Conservation (phyloP, 2,888 invertebrate genomes). For the Thymelicus acteon region DNA sequence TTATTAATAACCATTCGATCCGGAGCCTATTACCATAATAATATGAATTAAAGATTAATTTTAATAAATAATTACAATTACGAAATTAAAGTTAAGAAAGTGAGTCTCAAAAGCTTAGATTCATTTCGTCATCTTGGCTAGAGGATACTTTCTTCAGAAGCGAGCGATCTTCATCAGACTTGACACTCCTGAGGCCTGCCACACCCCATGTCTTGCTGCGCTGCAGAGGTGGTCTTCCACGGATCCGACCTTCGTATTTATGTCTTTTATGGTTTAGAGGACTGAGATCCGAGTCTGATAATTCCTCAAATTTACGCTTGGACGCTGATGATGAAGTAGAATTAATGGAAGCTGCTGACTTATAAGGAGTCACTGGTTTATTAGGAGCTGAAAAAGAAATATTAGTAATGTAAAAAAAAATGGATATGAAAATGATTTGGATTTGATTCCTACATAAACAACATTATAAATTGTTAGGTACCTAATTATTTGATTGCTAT, state of each 20-base stretch:
- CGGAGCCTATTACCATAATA: too few species aligned
- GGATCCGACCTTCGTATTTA: slow-evolving; percentile 71
- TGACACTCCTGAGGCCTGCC: slow-evolving; percentile 56
- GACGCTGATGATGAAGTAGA: slow-evolving; percentile 65
- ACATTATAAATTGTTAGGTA: too few species aligned
- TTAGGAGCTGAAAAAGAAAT: slow-evolving; percentile 29
- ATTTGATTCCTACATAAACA: too few species aligned
- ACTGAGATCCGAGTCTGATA: slow-evolving; percentile 65
- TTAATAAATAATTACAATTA: too few species aligned
- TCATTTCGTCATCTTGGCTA: slow-evolving; percentile 58
- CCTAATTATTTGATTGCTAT: too few species aligned
- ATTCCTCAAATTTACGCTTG: slow-evolving; percentile 68
- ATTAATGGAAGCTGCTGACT: slow-evolving; percentile 53
- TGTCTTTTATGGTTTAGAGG: slow-evolving; percentile 75
- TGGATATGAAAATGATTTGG: too few species aligned
- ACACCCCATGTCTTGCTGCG: slow-evolving; percentile 58
- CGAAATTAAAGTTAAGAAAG: too few species aligned
- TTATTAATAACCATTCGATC: too few species aligned
- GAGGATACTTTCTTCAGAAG: slow-evolving; percentile 53
- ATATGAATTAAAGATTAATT: too few species aligned
- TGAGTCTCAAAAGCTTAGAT: slow-evolving; percentile 60
- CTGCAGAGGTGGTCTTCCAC: slow-evolving; percentile 71
- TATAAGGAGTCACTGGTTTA: slow-evolving; percentile 62
- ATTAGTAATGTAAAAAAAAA: too few species aligned
- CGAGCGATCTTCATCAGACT: slow-evolving; percentile 64